phyloP scores from a whole-genome alignment of 2,113 vertebrate genomes.

The Salminus brasiliensis region DNA sequence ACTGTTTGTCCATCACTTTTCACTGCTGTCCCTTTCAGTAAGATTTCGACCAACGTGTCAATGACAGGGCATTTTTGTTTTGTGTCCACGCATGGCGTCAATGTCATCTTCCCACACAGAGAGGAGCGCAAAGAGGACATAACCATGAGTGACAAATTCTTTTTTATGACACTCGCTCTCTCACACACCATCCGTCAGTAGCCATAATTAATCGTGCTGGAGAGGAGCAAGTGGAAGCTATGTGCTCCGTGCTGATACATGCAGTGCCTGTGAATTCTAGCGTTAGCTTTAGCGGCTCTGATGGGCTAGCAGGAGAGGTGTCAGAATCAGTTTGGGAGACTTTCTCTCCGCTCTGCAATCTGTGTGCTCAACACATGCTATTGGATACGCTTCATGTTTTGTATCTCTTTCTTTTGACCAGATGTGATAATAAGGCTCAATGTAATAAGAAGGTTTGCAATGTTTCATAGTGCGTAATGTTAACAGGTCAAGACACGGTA shows the following conservation, averaged over 20 bases:
- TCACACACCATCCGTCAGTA: slow-evolving; percentile 77
- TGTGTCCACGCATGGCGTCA: slow-evolving; percentile 77
- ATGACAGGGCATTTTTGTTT: slow-evolving; percentile 77
- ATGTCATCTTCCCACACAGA: slow-evolving; percentile 82
- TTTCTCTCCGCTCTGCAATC: slow-evolving; percentile 50
- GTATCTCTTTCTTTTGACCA: background rate
- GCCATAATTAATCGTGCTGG: slow-evolving; percentile 81
- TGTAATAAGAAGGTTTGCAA: background rate
- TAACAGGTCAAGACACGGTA: no score
- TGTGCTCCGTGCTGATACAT: slow-evolving; percentile 78
- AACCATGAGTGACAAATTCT: slow-evolving; percentile 44
- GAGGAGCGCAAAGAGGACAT: slow-evolving; percentile 71
- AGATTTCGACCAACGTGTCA: slow-evolving; percentile 56
- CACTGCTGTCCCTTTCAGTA: slow-evolving; percentile 11
- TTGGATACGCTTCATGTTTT: background rate
- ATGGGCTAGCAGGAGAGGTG: slow-evolving; percentile 78
- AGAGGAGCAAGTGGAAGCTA: slow-evolving; percentile 74
- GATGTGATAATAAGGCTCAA: background rate
- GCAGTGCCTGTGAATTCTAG: slow-evolving; percentile 82
- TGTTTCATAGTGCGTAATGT: background rate
- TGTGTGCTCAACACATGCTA: slow-evolving; percentile 50
- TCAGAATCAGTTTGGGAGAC: slow-evolving; percentile 65
- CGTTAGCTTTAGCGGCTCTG: slow-evolving; percentile 78
- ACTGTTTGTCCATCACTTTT: slow-evolving; percentile 8
- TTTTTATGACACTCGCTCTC: slow-evolving; percentile 78